A percentile compares a stretch with the other conserved stretches of the same genome.
Evolutionary conservation across 53 echinoderm and acorn worm genomes (phyloP).

Genomic region (Actinopyga echinites): DNA sequence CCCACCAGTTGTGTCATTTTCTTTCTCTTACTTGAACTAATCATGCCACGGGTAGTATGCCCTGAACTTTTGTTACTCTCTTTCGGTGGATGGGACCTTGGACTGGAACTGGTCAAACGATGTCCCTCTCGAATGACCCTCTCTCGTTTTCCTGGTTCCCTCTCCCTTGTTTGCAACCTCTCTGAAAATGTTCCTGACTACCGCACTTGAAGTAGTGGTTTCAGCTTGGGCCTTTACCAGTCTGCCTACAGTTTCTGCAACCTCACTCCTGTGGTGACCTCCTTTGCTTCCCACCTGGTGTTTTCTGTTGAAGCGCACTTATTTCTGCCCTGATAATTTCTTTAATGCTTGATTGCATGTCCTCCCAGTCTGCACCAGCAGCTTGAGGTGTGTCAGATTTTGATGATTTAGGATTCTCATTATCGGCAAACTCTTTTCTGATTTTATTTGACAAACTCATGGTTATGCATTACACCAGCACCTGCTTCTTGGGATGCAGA

Average conservation of each 20-base stretch:
- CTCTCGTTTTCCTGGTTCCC: constrained; percentile 51
- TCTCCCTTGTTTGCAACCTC: constrained; percentile 55
- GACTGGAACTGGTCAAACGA: constrained; percentile 27
- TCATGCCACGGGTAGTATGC: constrained; percentile 2
- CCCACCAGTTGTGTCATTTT: constrained; percentile 46
- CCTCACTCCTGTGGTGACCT: constrained; percentile 17
- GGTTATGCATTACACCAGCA: not conserved
- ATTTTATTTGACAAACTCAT: not conserved
- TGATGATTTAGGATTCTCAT: no score
- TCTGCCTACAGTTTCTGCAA: constrained; percentile 11
- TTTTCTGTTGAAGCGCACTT: not conserved
- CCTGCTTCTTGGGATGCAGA: not conserved
- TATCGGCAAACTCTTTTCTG: no score
- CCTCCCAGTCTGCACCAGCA: not conserved
- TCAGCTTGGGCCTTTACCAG: not conserved
- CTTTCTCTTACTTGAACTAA: constrained; percentile 41
- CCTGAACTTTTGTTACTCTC: not conserved
- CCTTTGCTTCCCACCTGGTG: no score
- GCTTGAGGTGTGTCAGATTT: not conserved
- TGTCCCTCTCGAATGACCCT: constrained; percentile 49
- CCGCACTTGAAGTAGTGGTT: constrained; percentile 52
- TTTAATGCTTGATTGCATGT: constrained; percentile 9
- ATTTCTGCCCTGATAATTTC: constrained; percentile 23
- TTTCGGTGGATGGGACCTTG: constrained; percentile 24
- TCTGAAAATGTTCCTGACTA: constrained; percentile 44